Evolutionary conservation across 2,888 invertebrate genomes (phyloP).

Genomic region (Chromoteleia sp.): DNA sequence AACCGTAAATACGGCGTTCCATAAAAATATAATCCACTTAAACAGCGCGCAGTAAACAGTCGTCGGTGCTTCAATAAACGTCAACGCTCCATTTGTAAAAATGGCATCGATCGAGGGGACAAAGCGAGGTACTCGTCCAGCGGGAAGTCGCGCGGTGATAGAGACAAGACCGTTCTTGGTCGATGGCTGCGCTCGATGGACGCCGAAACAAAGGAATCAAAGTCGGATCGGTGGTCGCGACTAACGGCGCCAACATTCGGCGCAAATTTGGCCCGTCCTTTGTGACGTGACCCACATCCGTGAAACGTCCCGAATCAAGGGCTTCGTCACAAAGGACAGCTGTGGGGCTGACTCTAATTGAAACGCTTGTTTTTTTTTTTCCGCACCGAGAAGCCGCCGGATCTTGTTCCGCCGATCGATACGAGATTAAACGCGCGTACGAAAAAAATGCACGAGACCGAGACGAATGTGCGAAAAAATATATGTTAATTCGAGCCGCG

Average conservation of each 20-base stretch:
- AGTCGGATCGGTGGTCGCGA: slow-evolving; percentile 59
- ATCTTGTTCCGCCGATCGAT: slow-evolving; percentile 51
- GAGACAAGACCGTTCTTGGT: slow-evolving; percentile 22
- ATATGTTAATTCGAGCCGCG: slow-evolving; percentile 37
- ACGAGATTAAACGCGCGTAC: slow-evolving; percentile 29
- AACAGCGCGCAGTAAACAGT: slow-evolving; percentile 12
- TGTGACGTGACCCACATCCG: slow-evolving; percentile 67
- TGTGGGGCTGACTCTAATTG: slow-evolving; percentile 51
- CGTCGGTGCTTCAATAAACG: slow-evolving; percentile 21
- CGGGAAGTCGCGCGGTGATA: slow-evolving; percentile 18
- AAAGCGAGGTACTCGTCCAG: slow-evolving; percentile 25
- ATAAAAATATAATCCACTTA: slow-evolving; percentile 25
- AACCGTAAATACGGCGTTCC: slow-evolving; percentile 11
- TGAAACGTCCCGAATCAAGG: slow-evolving; percentile 20
- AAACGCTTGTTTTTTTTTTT: slow-evolving; percentile 53
- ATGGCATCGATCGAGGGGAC: slow-evolving; percentile 1
- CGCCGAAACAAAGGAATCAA: slow-evolving; percentile 49
- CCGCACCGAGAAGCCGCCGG: slow-evolving; percentile 46
- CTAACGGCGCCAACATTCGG: slow-evolving; percentile 72
- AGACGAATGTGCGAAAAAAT: slow-evolving; percentile 47
- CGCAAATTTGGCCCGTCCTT: slow-evolving; percentile 74
- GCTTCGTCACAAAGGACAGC: slow-evolving; percentile 30
- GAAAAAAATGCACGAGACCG: slow-evolving; percentile 52
- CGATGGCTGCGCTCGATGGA: slow-evolving; percentile 17
- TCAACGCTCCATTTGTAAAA: slow-evolving; percentile 40